A percentile compares a stretch with the other conserved stretches of the same genome.
Conservation (phyloP, 2,797 vertebrate genomes). For the Rousettus madagascariensis region DNA sequence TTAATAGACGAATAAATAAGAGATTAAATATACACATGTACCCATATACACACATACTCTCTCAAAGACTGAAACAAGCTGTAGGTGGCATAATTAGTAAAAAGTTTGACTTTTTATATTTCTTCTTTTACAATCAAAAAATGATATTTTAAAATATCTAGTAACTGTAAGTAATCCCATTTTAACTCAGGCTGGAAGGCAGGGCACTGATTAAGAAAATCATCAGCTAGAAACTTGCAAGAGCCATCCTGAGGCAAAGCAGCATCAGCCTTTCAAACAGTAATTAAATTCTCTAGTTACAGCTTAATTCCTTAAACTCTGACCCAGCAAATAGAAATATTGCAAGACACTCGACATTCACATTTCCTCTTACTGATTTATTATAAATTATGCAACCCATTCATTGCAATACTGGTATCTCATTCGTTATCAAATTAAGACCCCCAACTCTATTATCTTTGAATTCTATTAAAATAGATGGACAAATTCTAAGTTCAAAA, state of each 20-base stretch:
- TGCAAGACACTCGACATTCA: background rate
- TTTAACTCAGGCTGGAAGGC: background rate
- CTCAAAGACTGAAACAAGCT: background rate
- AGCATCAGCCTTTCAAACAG: background rate
- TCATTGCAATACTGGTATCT: background rate
- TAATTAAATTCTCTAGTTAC: conserved; percentile 53
- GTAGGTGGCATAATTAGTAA: background rate
- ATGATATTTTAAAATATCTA: background rate
- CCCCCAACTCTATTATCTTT: background rate
- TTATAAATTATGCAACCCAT: background rate
- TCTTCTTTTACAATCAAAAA: background rate
- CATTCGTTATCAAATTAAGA: background rate
- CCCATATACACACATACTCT: background rate
- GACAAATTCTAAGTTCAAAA: background rate
- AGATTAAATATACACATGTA: background rate
- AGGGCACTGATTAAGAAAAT: background rate
- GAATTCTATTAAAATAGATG: background rate
- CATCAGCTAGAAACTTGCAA: background rate
- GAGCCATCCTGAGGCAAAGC: conserved; percentile 22
- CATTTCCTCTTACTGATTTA: conserved; percentile 17
- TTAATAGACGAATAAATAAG: background rate
- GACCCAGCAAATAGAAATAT: conserved; percentile 39
- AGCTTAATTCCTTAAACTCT: conserved; percentile 27
- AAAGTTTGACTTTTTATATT: background rate
- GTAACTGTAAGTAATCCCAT: background rate